Conservation (phyloP, 2,888 invertebrate genomes). For the Drosophila antonietae region DNA sequence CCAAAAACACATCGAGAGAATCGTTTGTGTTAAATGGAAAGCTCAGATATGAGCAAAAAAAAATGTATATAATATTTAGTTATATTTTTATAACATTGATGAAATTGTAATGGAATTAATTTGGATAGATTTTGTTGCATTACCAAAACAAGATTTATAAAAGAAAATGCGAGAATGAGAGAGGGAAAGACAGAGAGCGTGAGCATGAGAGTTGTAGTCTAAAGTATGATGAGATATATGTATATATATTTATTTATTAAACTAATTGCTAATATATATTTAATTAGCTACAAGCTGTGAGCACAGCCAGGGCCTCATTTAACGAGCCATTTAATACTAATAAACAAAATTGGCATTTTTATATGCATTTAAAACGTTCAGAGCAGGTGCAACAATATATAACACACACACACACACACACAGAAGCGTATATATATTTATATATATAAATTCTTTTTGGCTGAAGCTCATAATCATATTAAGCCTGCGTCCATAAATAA, state of each 20-base stretch:
- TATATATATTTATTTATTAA: background rate
- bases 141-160: constrained; percentile 20
- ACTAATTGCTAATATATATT: constrained; percentile 20
- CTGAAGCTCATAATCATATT: constrained; percentile 64
- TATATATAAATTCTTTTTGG: constrained; percentile 20
- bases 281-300: constrained; percentile 44
- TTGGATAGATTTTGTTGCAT: constrained; percentile 62
- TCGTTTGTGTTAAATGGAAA: background rate
- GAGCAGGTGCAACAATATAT: constrained; percentile 41
- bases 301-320: constrained; percentile 32
- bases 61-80: background rate
- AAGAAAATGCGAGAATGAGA: background rate
- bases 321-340: constrained; percentile 39
- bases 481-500: constrained; percentile 64
- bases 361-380: constrained; percentile 46
- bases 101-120: background rate
- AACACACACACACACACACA: constrained; percentile 8
- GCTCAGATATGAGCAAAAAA: background rate
- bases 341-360: constrained; percentile 31
- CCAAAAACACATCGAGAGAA: background rate
- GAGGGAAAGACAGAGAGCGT: background rate
- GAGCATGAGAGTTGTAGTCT: background rate
- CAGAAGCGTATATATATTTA: background rate
- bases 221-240: background rate
- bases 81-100: background rate